Conservation (phyloP, 1,140 invertebrate genomes). For the Drosophila mayri region DNA sequence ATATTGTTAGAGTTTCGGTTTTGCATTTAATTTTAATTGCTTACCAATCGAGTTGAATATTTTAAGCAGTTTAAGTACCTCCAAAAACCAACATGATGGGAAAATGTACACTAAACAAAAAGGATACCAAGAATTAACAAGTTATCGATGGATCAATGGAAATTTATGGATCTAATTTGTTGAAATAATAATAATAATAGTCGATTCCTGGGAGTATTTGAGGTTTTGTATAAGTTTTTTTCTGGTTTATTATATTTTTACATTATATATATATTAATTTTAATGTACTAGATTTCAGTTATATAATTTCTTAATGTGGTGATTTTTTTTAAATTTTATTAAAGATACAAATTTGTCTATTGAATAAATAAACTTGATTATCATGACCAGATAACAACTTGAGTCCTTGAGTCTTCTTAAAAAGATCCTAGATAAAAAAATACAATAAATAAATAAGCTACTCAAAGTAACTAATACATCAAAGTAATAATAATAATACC, state of each 20-base stretch:
- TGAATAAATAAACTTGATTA: too few species aligned
- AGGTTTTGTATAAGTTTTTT: background rate
- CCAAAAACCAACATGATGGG: background rate
- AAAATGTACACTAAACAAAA: background rate
- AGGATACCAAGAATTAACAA: background rate
- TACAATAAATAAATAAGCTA: background rate
- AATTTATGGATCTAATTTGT: too few species aligned
- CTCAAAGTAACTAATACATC: background rate
- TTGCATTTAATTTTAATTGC: constrained; percentile 44
- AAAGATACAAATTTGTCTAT: too few species aligned
- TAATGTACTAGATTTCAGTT: too few species aligned
- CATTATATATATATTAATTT: too few species aligned
- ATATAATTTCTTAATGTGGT: too few species aligned
- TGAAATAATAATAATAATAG: background rate
- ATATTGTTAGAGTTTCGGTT: constrained; percentile 1
- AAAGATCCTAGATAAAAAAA: too few species aligned
- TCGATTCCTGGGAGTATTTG: background rate
- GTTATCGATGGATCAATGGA: too few species aligned
- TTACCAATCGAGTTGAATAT: constrained; percentile 30
- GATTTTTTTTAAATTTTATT: too few species aligned
- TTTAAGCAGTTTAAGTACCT: background rate
- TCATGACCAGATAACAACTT: too few species aligned
- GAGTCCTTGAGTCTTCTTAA: too few species aligned
- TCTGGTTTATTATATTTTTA: background rate
- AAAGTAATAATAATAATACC: background rate